Evolutionary conservation across 2,888 invertebrate genomes (phyloP).

Genomic region (Augiades crinisus): DNA sequence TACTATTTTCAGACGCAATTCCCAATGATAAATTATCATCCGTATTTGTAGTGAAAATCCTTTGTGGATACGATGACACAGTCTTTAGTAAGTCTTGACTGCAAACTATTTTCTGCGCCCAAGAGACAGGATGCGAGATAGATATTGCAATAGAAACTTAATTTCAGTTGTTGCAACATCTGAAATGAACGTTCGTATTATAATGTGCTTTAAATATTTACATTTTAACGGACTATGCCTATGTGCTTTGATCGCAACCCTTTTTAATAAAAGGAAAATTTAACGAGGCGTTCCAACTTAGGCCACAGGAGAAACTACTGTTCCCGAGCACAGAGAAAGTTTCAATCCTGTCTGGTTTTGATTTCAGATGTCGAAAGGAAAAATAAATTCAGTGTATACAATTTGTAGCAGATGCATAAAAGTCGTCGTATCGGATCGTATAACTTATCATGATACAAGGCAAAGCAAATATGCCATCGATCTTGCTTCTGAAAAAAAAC

Average conservation of each 20-base stretch:
- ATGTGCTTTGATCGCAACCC: no score
- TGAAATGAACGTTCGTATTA: slow-evolving; percentile 5
- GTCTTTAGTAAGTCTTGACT: slow-evolving; percentile 8
- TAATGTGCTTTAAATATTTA: not conserved
- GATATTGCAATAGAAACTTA: slow-evolving; percentile 14
- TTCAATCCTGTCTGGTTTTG: no score
- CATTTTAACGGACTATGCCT: slow-evolving; percentile 3
- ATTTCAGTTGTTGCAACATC: slow-evolving; percentile 13
- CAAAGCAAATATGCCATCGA: not conserved
- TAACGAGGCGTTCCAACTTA: no score
- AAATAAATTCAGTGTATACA: no score
- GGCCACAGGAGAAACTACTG: no score
- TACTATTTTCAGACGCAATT: not conserved
- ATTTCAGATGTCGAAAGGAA: no score
- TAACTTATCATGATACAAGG: not conserved
- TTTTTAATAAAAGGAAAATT: no score
- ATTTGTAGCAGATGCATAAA: no score
- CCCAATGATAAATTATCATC: not conserved
- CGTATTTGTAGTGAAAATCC: not conserved
- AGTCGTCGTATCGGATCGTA: no score
- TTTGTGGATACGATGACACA: not conserved
- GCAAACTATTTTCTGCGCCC: slow-evolving; percentile 7
- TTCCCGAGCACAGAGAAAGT: no score
- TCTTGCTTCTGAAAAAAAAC: not conserved
- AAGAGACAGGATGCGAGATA: slow-evolving; percentile 3